Evolutionary conservation across 2,113 vertebrate genomes (phyloP).

Genomic region (Leptodactylus fuscus): DNA sequence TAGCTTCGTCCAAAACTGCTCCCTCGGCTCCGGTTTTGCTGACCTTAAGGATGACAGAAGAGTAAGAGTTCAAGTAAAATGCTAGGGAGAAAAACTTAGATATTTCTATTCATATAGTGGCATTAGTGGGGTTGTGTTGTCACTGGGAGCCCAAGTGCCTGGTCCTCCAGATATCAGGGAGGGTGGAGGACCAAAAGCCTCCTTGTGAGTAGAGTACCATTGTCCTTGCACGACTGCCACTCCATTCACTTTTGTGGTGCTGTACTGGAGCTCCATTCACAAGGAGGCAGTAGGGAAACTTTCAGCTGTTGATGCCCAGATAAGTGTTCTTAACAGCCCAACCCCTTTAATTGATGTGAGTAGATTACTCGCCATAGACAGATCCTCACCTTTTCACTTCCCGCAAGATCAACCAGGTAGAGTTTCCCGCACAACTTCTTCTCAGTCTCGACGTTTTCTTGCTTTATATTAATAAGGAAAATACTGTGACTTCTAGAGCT

Average conservation of each 20-base stretch:
- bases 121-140: too few species aligned
- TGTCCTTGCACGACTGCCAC: too few species aligned
- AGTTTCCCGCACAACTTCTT: conserved; percentile 95
- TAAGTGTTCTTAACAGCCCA: too few species aligned
- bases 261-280: too few species aligned
- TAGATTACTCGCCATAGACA: not conserved
- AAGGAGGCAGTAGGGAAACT: too few species aligned
- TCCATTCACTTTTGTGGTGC: too few species aligned
- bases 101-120: not conserved
- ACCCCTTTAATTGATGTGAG: not conserved
- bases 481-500: conserved; percentile 98
- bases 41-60: conserved; percentile 77
- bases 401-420: conserved; percentile 95
- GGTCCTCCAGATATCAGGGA: too few species aligned
- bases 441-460: conserved; percentile 96
- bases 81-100: not conserved
- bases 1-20: conserved; percentile 93
- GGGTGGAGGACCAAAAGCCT: too few species aligned
- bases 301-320: too few species aligned
- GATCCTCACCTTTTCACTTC: conserved; percentile 89
- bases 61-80: not conserved
- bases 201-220: too few species aligned
- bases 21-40: conserved; percentile 98
- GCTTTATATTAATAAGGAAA: conserved; percentile 95
- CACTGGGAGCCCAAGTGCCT: too few species aligned